These are phyloP conservation scores for Tachina grossa DNA, from an alignment of 2,888 invertebrate species.

Conservation along the genomic window DNA sequence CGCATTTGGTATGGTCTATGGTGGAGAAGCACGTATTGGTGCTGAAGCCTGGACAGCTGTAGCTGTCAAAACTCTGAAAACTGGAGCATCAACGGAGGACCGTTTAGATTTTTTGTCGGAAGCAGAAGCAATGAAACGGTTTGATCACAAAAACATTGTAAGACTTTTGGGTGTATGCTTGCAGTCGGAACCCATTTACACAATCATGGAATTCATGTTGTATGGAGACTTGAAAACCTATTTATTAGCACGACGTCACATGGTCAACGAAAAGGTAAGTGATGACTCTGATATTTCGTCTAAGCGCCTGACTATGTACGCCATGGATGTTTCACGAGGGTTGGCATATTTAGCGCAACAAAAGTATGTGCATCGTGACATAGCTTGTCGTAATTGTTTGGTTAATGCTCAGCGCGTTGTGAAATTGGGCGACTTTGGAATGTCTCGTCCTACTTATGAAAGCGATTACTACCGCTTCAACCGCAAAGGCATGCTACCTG, in stretches of 20 bases:
- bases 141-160: conserved; percentile 95
- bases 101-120: conserved; percentile 96
- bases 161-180: conserved; percentile 93
- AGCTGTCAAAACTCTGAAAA: conserved; percentile 94
- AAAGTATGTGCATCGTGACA: conserved; percentile 95
- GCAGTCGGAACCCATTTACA: conserved; percentile 93
- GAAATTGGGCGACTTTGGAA: conserved; percentile 94
- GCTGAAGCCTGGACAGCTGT: conserved; percentile 90
- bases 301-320: conserved; percentile 91
- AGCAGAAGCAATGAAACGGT: conserved; percentile 96
- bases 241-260: conserved; percentile 91
- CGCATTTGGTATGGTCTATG: conserved; percentile 95
- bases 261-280: conserved; percentile 86
- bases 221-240: conserved; percentile 96
- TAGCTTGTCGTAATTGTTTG: conserved; percentile 91
- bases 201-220: conserved; percentile 97
- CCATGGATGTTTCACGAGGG: conserved; percentile 93
- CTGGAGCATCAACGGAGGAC: conserved; percentile 91
- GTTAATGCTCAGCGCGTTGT: conserved; percentile 89
- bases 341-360: conserved; percentile 92
- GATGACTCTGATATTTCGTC: conserved; percentile 90
- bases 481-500: conserved; percentile 93
- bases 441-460: conserved; percentile 94
- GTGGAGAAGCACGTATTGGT: conserved; percentile 89
- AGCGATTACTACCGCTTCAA: conserved; percentile 95